Evolutionary conservation across 2,113 vertebrate species (phyloP).

Genomic region (Varanus komodoensis): DNA sequence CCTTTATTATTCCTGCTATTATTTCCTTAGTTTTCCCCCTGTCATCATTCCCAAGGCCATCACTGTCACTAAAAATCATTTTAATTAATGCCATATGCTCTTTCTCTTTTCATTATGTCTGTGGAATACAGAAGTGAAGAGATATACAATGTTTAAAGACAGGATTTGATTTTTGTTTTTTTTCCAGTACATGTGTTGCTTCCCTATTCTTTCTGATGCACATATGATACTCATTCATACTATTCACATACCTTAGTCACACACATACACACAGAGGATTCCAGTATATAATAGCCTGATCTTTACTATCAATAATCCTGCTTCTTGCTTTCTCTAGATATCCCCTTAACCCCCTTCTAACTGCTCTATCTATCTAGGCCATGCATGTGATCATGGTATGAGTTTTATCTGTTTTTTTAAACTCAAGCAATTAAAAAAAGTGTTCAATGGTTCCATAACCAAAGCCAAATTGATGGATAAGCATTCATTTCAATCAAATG

Average conservation of each 20-base stretch:
- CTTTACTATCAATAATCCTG: not conserved
- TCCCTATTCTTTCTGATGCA: not conserved
- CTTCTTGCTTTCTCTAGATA: not conserved
- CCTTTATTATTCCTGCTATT: conserved; percentile 3
- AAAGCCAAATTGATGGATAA: not conserved
- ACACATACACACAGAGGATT: not conserved
- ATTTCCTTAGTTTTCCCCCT: not conserved
- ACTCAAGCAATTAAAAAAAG: not conserved
- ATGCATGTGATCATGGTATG: not conserved
- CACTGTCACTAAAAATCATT: conserved; percentile 1
- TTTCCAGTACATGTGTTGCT: not conserved
- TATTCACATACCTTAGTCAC: not conserved
- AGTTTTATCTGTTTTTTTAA: not conserved
- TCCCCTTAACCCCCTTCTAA: no score
- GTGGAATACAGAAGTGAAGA: not conserved
- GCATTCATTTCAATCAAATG: not conserved
- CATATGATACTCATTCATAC: not conserved
- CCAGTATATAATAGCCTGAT: not conserved
- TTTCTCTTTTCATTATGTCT: not conserved
- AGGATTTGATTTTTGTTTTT: not conserved
- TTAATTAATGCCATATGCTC: conserved; percentile 15
- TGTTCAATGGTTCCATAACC: not conserved
- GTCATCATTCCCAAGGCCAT: not conserved
- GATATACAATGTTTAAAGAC: not conserved
- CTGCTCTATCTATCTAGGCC: no score